phyloP scores from a whole-genome alignment of 2,113 vertebrate genomes.

The Machaerirhynchus nigripectus region DNA sequence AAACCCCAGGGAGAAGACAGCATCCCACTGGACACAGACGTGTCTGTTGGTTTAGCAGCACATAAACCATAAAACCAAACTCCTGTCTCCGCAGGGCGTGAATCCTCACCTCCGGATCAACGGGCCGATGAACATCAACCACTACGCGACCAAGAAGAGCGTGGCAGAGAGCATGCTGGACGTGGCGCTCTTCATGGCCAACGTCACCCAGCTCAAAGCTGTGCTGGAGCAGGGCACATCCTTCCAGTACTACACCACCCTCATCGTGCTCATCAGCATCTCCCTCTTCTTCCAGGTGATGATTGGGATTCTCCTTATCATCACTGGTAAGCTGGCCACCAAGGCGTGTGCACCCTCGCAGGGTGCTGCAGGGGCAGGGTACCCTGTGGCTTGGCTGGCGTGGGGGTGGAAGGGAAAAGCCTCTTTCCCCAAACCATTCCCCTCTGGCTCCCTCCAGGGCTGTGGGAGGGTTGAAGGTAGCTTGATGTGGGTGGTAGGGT shows the following conservation, averaged over 20 bases:
- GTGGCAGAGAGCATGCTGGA: constrained; percentile 91
- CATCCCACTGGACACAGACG: rapidly evolving
- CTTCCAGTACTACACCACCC: constrained; percentile 79
- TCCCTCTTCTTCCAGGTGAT: constrained; percentile 85
- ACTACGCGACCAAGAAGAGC: constrained; percentile 89
- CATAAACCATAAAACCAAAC: too few species aligned
- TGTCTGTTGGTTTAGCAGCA: background rate
- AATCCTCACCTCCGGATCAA: background rate
- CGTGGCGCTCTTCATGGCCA: constrained; percentile 87
- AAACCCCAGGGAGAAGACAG: background rate
- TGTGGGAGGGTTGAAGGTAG: background rate
- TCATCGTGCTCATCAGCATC: constrained; percentile 84
- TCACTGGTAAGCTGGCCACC: constrained; percentile 77
- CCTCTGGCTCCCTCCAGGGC: background rate
- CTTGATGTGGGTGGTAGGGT: rapidly evolving
- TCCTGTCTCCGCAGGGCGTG: background rate
- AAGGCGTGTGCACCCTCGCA: rapidly evolving
- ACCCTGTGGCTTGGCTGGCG: background rate
- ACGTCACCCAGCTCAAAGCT: constrained; percentile 83
- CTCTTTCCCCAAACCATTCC: background rate
- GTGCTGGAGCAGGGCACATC: constrained; percentile 85
- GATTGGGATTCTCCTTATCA: constrained; percentile 83
- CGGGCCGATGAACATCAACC: constrained; percentile 84
- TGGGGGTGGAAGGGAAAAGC: background rate
- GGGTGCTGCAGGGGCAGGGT: too few species aligned